Conservation (phyloP, 37 sponge, comb jelly and placozoan species). For the Amphimedon queenslandica region DNA sequence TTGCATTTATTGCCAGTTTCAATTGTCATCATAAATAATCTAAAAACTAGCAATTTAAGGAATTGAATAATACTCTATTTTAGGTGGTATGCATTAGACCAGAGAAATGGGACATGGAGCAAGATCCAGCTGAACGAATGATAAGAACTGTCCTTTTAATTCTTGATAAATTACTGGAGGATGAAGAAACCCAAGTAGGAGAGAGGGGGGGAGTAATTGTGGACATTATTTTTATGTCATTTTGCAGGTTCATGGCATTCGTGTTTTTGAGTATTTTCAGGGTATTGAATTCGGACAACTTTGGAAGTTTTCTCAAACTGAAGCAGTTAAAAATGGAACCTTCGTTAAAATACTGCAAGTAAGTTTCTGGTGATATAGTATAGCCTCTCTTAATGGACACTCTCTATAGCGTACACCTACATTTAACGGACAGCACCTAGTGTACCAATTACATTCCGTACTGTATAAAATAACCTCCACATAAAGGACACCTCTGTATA, state of each 20-base stretch:
- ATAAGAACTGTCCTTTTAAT: slow-evolving; percentile 23
- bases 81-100: not conserved
- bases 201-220: not conserved
- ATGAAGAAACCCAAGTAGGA: slow-evolving; percentile 51
- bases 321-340: not conserved
- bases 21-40: too few species aligned
- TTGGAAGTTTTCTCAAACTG: slow-evolving; percentile 20
- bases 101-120: not conserved
- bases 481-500: too few species aligned
- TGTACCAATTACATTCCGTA: too few species aligned
- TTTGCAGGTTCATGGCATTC: slow-evolving; percentile 39
- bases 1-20: not conserved
- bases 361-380: not conserved
- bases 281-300: slow-evolving; percentile 32
- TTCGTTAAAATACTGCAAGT: slow-evolving; percentile 48
- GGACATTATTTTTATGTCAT: not conserved
- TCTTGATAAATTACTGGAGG: slow-evolving; percentile 58
- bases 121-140: not conserved
- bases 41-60: too few species aligned
- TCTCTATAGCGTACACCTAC: too few species aligned
- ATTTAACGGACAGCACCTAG: too few species aligned
- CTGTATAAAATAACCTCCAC: too few species aligned
- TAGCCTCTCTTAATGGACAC: too few species aligned
- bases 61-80: not conserved
- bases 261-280: slow-evolving; percentile 28